Conservation (phyloP, 2,113 vertebrate genomes). For the Melanocharis versteri region DNA sequence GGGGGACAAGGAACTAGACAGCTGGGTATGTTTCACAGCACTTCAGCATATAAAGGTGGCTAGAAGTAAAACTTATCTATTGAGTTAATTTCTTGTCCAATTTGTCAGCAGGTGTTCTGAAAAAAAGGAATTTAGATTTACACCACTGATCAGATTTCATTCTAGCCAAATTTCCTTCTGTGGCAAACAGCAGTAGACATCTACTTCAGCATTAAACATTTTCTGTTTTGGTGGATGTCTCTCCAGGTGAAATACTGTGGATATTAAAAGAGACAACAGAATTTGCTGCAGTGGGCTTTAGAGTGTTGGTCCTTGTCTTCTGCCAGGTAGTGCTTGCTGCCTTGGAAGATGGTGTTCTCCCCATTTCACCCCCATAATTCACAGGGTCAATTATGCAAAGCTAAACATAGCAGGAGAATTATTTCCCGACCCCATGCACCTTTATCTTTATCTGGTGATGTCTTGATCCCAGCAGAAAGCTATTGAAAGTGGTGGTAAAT, state of each 20-base stretch:
- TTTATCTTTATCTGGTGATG: background rate
- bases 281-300: background rate
- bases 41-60: background rate
- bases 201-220: background rate
- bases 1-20: background rate
- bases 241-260: background rate
- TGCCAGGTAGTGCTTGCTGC: background rate
- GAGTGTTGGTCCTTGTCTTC: background rate
- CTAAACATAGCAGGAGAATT: background rate
- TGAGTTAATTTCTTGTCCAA: background rate
- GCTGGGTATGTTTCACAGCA: background rate
- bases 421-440: background rate
- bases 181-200: background rate
- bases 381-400: background rate
- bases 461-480: background rate
- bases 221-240: background rate
- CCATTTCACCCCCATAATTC: background rate
- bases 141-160: background rate
- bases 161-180: background rate
- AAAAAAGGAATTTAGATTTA: background rate
- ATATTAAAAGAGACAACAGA: background rate
- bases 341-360: background rate
- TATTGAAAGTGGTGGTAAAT: background rate
- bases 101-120: background rate
- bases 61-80: background rate